Base-by-base conservation (phyloP, 2,888 invertebrate species). In the Drosophila robusta region DNA sequence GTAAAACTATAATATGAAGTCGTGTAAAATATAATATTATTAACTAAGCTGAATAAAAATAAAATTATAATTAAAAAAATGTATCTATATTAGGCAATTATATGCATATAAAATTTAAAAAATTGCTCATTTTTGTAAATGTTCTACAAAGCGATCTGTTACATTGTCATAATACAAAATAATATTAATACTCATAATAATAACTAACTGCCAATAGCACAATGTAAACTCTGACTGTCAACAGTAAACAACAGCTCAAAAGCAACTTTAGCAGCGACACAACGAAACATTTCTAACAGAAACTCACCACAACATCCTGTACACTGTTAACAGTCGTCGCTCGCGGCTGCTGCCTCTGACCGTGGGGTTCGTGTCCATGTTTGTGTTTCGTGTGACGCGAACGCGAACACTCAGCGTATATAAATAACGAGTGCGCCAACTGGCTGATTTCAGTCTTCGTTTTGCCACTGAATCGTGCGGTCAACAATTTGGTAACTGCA, bases 381-480 rank as follows among this genome's bases (percentile, higher is more conserved):
- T 58, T n/a, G 54, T 32, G 46, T 45, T 16, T 22, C 39, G 39
- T 26, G 8, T n/a, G 36, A 24, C 11, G 51, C 36, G 18, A 62
- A 24, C 41, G 56, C 50, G 49, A 50, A 75, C 69, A 73, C 34
- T 34, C 34, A 34, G 34, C 34, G 34, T 34, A 34, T 87, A 86
- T 88, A 87, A 80, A 89, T 71, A 79, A 83, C 85, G 85, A 81
- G 81, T 87, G 83, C 83, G 80, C 77, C 75, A 78, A 83, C 71
- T 73, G 73, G 60, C 65, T 44, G 60, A 71, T 66, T 78, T 83
- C 83, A 88, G 88, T 88, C 89, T 85, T 88, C 88, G 88, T 89
- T 89, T 87, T 87, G 85, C 77, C 79, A 85, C 80, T 81, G 87
- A 86, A 83, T 87, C 76, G 87, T 87, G 86, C 89, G 87, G 87